Conservation (phyloP, 2,797 vertebrate species). For the Oryzias dopingdopingensis region DNA sequence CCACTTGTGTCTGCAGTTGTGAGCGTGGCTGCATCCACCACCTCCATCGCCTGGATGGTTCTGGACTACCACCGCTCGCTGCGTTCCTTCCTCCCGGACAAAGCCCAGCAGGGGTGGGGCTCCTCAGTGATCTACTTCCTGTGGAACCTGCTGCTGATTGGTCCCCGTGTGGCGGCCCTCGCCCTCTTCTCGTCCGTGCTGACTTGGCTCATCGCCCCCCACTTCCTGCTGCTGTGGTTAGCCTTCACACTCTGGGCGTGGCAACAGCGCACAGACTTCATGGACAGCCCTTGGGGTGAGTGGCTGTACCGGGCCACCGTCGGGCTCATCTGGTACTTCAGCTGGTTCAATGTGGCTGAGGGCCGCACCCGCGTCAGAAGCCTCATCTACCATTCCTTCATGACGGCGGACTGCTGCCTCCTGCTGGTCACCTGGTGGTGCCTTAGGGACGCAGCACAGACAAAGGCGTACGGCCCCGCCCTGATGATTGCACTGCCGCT, state of each 20-base stretch:
- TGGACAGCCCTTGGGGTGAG: constrained; percentile 80
- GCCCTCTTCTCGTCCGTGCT: constrained; percentile 85
- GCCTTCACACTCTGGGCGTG: constrained; percentile 84
- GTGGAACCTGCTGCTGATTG: constrained; percentile 92
- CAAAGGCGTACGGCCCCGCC: constrained; percentile 27
- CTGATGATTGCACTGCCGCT: constrained; percentile 60
- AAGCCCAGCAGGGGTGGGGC: constrained; percentile 75
- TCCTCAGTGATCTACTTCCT: constrained; percentile 86
- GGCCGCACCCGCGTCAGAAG: constrained; percentile 81
- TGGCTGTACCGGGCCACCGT: constrained; percentile 87
- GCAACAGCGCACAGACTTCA: constrained; percentile 85
- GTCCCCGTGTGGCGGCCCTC: constrained; percentile 80
- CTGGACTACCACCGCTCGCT: constrained; percentile 93
- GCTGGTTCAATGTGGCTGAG: constrained; percentile 90
- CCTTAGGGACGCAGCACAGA: constrained; percentile 49
- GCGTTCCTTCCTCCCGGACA: constrained; percentile 87
- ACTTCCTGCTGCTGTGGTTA: constrained; percentile 83
- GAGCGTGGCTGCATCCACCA: constrained; percentile 79
- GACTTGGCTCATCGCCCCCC: constrained; percentile 67
- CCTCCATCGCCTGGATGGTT: constrained; percentile 91
- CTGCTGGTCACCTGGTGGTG: constrained; percentile 79
- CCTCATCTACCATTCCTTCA: constrained; percentile 85
- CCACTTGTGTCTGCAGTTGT: constrained; percentile 72
- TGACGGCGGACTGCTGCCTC: constrained; percentile 77
- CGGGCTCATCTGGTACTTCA: constrained; percentile 92